A percentile compares a stretch with the other conserved stretches of the same genome.
Conservation (phyloP, 2,888 invertebrate species). For the Xylocampa areola region DNA sequence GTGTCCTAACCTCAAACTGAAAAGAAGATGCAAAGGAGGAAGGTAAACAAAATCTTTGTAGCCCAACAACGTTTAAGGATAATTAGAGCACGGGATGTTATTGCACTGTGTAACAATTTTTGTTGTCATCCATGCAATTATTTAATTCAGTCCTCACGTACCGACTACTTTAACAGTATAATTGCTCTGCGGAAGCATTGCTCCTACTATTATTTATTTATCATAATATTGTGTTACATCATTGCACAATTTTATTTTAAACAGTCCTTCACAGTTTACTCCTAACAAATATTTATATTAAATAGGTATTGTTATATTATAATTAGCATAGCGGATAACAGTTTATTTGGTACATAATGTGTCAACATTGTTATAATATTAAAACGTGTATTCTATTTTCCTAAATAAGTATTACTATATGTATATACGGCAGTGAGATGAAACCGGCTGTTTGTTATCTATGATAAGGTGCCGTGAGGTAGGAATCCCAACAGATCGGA, state of each 20-base stretch:
- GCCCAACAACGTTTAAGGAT: not conserved
- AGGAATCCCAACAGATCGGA: constrained; percentile 47
- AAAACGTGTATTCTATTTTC: constrained; percentile 1
- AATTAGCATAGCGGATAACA: not conserved
- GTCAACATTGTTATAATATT: no score
- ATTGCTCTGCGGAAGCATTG: constrained; percentile 26
- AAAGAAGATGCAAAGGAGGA: constrained; percentile 66
- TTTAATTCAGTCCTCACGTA: constrained; percentile 32
- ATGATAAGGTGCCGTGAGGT: constrained; percentile 47
- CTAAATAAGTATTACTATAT: constrained; percentile 13
- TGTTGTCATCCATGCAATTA: constrained; percentile 30
- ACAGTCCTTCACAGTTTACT: constrained; percentile 1
- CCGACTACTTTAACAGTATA: constrained; percentile 32
- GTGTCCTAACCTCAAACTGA: constrained; percentile 80
- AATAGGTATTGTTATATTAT: not conserved
- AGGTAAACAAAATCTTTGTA: constrained; percentile 68
- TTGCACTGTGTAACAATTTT: not conserved
- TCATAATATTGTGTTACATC: constrained; percentile 31
- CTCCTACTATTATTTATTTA: constrained; percentile 11
- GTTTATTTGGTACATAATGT: not conserved
- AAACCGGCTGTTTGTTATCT: constrained; percentile 49
- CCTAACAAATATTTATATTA: not conserved
- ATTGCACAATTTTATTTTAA: constrained; percentile 13
- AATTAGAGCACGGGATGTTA: not conserved
- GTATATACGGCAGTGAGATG: constrained; percentile 32